Conservation (phyloP, 2,888 invertebrate genomes). For the Nemotelus pantherinus region DNA sequence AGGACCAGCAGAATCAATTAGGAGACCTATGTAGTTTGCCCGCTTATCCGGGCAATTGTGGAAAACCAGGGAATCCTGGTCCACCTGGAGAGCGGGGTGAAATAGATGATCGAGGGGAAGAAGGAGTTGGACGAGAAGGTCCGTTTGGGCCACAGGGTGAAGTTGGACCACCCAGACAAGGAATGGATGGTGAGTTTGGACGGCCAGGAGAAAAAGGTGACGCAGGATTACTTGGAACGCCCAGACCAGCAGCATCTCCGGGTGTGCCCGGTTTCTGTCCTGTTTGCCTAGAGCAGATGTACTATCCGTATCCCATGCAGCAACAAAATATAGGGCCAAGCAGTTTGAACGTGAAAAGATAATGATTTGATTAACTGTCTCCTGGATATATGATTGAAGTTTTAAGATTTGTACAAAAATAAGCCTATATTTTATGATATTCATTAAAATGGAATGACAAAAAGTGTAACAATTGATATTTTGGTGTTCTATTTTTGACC, state of each 20-base stretch:
- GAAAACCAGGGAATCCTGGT: conserved; percentile 69
- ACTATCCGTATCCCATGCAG: conserved; percentile 55
- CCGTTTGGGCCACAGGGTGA: conserved; percentile 76
- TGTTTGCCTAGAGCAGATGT: conserved; percentile 58
- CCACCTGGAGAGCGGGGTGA: conserved; percentile 70
- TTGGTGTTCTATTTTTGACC: too few species aligned
- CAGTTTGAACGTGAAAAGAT: conserved; percentile 54
- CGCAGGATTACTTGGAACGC: conserved; percentile 76
- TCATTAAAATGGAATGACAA: too few species aligned
- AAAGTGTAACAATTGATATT: too few species aligned
- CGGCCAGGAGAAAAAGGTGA: conserved; percentile 80
- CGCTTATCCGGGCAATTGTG: conserved; percentile 76
- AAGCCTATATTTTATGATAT: too few species aligned
- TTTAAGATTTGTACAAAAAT: too few species aligned
- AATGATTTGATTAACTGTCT: background rate
- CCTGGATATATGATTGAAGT: too few species aligned
- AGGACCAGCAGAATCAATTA: conserved; percentile 67
- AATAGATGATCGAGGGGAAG: conserved; percentile 76
- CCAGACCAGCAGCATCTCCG: conserved; percentile 73
- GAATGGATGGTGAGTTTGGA: conserved; percentile 73
- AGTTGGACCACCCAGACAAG: conserved; percentile 76
- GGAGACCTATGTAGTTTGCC: conserved; percentile 78
- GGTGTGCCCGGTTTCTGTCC: conserved; percentile 65
- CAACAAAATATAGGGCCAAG: conserved; percentile 57
- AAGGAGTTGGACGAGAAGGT: conserved; percentile 81